Conservation (phyloP, 2,113 vertebrate species). For the Pogonocichla stellata region DNA sequence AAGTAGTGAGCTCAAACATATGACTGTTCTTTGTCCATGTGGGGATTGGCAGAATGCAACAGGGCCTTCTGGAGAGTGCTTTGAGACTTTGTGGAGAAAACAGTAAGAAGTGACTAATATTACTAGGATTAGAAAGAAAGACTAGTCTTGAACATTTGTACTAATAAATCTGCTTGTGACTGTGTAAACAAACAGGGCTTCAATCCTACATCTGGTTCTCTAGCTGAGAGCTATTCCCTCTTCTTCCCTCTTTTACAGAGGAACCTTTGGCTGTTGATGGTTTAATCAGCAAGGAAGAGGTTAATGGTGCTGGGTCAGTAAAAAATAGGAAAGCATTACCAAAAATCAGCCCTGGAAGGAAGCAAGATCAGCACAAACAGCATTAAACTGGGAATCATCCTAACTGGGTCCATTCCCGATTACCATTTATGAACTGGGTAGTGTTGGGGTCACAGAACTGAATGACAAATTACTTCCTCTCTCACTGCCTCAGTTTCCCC, state of each 20-base stretch:
- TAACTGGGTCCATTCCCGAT: not conserved
- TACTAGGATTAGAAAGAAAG: not conserved
- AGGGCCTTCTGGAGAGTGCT: not conserved
- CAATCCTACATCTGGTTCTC: not conserved
- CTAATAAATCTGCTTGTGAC: not conserved
- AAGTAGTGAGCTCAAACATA: not conserved
- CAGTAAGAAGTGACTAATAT: not conserved
- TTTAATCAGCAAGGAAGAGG: not conserved
- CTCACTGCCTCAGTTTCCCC: not conserved
- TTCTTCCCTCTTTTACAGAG: not conserved
- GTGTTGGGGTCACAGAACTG: not conserved
- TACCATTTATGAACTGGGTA: not conserved
- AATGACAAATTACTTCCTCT: not conserved
- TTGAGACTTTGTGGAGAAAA: not conserved
- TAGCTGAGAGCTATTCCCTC: not conserved
- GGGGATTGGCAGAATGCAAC: not conserved
- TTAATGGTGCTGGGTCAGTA: not conserved
- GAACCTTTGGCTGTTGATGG: not conserved
- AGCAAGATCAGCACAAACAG: not conserved
- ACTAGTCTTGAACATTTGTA: not conserved
- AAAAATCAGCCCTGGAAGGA: not conserved
- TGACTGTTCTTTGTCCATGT: not conserved
- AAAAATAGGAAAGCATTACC: not conserved
- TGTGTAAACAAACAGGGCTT: not conserved
- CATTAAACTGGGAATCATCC: not conserved